Evolutionary conservation across 2,888 invertebrate genomes (phyloP), one percentile per base, ranked within the genome.

Genomic region (Kryphioiulus occultus): DNA sequence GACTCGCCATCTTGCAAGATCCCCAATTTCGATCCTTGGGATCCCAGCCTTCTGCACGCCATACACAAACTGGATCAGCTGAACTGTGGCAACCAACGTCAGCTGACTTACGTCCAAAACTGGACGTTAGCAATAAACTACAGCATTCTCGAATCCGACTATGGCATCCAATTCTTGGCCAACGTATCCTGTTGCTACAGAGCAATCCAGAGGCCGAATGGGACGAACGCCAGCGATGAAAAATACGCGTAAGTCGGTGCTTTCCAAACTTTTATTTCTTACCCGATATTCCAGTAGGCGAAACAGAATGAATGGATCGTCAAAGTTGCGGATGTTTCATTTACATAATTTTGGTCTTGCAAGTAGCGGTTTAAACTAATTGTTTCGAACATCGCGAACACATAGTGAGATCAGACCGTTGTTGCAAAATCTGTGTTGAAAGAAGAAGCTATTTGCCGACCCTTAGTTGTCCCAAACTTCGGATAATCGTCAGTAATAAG

Each of bases 11-110:
- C 88, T 26, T 88, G 88, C 84, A 82, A 86, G 47, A 88, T 88
- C n/a, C 88, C 88, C 39, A 83, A 85, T 5, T 88, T 88, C 44
- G 86, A 88, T 86, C 88, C 88, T n/a, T 86, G 83, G n/a, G 88
- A 88, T 78, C 35, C 88, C 15, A 85, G 78, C 22, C 68, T 88
- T n/a, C 84, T 59, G 22, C 30, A 32, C 30, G 32, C 86, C 30
- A 53, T 86, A n/a, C 10, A 19, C 0, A 35, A 85, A 39, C 53
- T 82, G 30, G 87, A 86, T 44, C 26, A 17, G 10, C 82, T 88
- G 12, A 17, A 26, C n/a, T 88, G 88, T 22, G 42, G 44, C 22
- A 78, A 32, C 9, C 86, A 35, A 53, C 87, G 86, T 42, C 88
- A 86, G 4, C 47, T 88, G 17, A 82, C 88, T 0, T 32, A 32